Percentiles rank a stretch among this genome's conserved stretches.
Conservation (phyloP, 2,113 vertebrate species). For the Pluvialis apricaria region DNA sequence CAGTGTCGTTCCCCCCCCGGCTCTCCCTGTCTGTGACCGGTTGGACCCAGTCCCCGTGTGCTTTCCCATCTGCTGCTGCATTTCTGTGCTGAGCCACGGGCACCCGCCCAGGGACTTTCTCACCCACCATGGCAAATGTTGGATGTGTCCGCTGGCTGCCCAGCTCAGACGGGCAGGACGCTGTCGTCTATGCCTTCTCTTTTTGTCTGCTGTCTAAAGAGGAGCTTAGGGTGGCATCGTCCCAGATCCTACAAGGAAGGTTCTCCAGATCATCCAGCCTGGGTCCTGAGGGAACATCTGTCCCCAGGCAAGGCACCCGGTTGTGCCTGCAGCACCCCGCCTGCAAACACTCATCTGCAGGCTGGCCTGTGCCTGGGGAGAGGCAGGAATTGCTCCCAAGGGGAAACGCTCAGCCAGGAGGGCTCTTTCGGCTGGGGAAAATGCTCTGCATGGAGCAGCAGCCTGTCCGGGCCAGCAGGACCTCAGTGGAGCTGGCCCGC, state of each 20-base stretch:
- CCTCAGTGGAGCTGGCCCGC: neutral
- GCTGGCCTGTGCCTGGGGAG: neutral
- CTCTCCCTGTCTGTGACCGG: neutral
- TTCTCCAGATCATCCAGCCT: neutral
- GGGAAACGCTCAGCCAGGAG: neutral
- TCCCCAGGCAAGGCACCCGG: neutral
- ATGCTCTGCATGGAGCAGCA: neutral
- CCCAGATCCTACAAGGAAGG: neutral
- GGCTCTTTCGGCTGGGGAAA: neutral
- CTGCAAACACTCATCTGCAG: neutral
- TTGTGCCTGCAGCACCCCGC: too few relatives aligned
- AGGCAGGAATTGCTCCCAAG: neutral
- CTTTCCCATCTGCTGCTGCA: neutral
- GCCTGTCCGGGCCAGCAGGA: neutral
- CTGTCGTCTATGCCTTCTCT: neutral
- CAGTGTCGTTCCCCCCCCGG: too few relatives aligned
- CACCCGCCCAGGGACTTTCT: neutral
- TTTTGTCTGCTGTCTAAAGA: neutral
- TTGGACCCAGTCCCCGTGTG: rapidly evolving
- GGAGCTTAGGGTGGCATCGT: neutral
- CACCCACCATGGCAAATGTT: neutral
- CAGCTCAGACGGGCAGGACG: neutral
- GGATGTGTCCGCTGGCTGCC: neutral
- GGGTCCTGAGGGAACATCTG: neutral
- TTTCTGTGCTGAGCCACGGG: neutral